These are phyloP conservation scores for Cyprinella venusta DNA, from an alignment of 2,797 vertebrate genomes.

Conservation along the genomic window DNA sequence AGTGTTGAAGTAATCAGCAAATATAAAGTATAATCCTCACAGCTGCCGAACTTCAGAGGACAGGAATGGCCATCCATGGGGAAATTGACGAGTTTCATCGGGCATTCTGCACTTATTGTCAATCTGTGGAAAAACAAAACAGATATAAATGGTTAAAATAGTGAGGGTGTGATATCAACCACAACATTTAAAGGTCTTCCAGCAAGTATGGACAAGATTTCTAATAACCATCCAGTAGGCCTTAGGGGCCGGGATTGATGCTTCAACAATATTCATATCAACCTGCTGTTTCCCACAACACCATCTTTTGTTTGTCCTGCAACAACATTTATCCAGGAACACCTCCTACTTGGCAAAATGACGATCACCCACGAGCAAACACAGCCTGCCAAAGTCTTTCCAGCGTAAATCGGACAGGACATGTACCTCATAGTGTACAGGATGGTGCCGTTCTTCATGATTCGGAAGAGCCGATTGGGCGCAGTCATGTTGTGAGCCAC, in stretches of 20 bases:
- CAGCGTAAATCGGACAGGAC: neutral
- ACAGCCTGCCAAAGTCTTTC: slow-evolving; percentile 30
- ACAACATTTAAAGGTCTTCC: neutral
- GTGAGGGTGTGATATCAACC: neutral
- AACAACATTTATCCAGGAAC: slow-evolving; percentile 30
- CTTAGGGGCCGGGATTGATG: neutral
- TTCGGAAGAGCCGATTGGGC: slow-evolving; percentile 97
- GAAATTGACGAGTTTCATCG: slow-evolving; percentile 98
- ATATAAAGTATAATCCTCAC: slow-evolving; percentile 79
- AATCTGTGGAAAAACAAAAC: slow-evolving; percentile 76
- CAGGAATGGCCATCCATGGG: slow-evolving; percentile 99
- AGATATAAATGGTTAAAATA: neutral
- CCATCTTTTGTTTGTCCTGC: neutral
- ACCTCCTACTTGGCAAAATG: slow-evolving; percentile 15
- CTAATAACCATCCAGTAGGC: neutral
- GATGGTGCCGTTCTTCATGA: slow-evolving; percentile 99
- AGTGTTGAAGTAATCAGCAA: neutral
- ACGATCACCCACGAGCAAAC: slow-evolving; percentile 17
- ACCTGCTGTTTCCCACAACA: neutral
- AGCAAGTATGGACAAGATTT: neutral
- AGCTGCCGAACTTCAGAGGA: slow-evolving; percentile 98
- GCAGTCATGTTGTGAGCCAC: slow-evolving; percentile 99
- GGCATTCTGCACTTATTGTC: slow-evolving; percentile 96
- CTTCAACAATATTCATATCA: neutral
- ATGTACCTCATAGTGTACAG: slow-evolving; percentile 96